Percentiles rank a stretch among this genome's conserved stretches.
Conservation (phyloP, 2,797 vertebrate species). For the Perdix hodgsoniae region DNA sequence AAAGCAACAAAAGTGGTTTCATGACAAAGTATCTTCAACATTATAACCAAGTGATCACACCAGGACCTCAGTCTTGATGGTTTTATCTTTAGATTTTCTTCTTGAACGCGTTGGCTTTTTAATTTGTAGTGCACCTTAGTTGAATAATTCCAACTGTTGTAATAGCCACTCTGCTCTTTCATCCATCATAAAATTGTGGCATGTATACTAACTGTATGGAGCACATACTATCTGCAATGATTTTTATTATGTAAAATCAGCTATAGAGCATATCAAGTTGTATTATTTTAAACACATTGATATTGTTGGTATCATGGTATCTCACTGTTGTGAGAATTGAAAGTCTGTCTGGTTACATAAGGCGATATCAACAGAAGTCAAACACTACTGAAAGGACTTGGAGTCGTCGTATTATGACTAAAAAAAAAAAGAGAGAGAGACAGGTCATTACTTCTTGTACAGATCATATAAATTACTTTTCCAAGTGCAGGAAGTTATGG, state of each 20-base stretch:
- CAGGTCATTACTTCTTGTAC: not conserved
- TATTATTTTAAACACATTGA: not conserved
- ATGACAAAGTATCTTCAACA: not conserved
- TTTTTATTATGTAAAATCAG: not conserved
- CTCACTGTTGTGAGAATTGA: not conserved
- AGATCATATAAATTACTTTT: not conserved
- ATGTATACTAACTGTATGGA: not conserved
- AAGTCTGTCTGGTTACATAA: not conserved
- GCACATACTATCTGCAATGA: not conserved
- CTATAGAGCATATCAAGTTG: not conserved
- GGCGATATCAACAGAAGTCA: not conserved
- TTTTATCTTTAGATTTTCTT: not conserved
- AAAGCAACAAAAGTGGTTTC: not conserved
- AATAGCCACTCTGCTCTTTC: not conserved
- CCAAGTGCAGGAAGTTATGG: not conserved
- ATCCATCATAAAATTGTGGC: not conserved
- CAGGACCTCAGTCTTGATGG: not conserved
- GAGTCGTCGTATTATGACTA: not conserved
- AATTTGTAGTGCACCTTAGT: not conserved
- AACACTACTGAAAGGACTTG: not conserved
- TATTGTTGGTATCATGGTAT: not conserved
- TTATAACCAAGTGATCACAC: fast-evolving
- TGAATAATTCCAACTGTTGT: not conserved
- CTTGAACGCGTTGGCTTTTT: not conserved
- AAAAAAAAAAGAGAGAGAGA: not conserved